These are phyloP conservation scores for Uria aalge DNA, from an alignment of 2,113 vertebrate species.

Conservation along the genomic window DNA sequence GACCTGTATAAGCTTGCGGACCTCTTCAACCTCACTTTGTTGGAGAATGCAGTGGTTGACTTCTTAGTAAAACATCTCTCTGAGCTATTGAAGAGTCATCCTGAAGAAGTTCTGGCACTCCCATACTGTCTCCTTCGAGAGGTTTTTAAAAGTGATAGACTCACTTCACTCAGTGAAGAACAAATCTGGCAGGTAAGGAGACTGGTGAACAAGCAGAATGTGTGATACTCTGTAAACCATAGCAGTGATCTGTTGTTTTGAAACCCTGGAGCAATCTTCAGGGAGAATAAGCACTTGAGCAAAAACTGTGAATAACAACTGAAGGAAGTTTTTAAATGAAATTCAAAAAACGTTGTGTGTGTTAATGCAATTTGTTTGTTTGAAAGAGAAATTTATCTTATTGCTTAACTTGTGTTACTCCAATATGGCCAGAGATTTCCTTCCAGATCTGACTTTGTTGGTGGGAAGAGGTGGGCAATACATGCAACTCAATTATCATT, in stretches of 20 bases:
- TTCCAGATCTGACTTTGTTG: neutral
- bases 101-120: slow-evolving; percentile 89
- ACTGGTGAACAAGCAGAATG: slow-evolving; percentile 16
- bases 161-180: slow-evolving; percentile 94
- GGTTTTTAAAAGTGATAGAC: slow-evolving; percentile 94
- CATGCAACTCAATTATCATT: neutral
- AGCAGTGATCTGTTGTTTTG: slow-evolving; percentile 23
- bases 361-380: slow-evolving; percentile 38
- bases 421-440: neutral
- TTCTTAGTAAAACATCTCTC: slow-evolving; percentile 96
- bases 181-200: slow-evolving; percentile 95
- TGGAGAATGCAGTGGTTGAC: slow-evolving; percentile 93
- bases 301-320: slow-evolving; percentile 13
- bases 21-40: slow-evolving; percentile 93
- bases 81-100: slow-evolving; percentile 86
- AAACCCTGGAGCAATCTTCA: slow-evolving; percentile 19
- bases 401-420: slow-evolving; percentile 2
- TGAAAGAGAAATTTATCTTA: neutral
- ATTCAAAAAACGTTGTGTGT: slow-evolving; percentile 1
- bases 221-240: slow-evolving; percentile 11
- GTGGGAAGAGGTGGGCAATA: neutral
- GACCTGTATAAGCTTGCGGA: slow-evolving; percentile 96
- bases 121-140: slow-evolving; percentile 93
- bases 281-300: slow-evolving; percentile 10
- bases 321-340: neutral